Evolutionary conservation across 2,888 invertebrate species (phyloP), one percentile per base, ranked within the genome.

Genomic region (Nemurella pictetii): DNA sequence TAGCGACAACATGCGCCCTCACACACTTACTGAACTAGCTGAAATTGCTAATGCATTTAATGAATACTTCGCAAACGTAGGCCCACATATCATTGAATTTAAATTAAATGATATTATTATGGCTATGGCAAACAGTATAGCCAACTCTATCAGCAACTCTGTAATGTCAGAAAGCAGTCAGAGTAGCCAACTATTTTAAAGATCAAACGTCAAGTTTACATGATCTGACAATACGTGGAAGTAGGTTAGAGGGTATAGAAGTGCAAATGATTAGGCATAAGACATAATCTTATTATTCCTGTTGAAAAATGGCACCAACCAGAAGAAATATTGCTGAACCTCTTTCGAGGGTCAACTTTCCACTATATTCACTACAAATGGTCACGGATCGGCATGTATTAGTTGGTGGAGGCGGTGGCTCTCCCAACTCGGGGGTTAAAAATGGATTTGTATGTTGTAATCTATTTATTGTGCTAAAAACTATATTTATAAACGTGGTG

Each of bases 331-430:
- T 92, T 88, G 94, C 95, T 90, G 95, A 96, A 87, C 92, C 97
- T 88, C 90, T 97, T 89, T 97, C 97, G 86, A 93, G 95, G 89
- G 96, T 98, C 81, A 97, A 97, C 93, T 97, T 98, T 92, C 99
- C 99, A 4, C 92, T 98, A 86, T 99, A 98, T 90, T 95, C 96
- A 0, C 93, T 98, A 36, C 96, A 96, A 91, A 96, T 97, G 92
- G 92, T 99, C 86, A 97, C 97, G 35, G 96, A 96, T 90, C 94
- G 97, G 87, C 98, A 98, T 92, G 95, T 99, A 88, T 92, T 99
- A 86, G 97, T 99, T 81, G 99, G 97, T 87, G 99, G 99, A 84
- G 99, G 99, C 84, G 99, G 99, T 86, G 99, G 99, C 85, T 95
- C 97, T 72, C 95, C 98, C 25, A 98, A 98, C 90, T 99, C 99